Evolutionary conservation across 2,888 invertebrate species (phyloP).

Genomic region (Melanotus villosus): DNA sequence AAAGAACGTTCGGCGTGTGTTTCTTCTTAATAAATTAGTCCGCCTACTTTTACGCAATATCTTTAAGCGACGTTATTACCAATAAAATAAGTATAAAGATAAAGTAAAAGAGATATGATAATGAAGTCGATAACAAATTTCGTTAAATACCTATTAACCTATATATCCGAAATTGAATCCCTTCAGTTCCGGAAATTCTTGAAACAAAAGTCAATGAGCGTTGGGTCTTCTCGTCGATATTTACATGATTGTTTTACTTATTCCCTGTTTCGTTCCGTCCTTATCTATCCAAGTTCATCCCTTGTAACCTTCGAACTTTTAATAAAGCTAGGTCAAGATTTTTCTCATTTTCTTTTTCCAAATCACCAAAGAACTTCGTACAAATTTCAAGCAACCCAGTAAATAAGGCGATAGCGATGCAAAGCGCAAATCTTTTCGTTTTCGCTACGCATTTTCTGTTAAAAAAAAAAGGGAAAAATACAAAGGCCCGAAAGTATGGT

Average conservation of each 20-base stretch:
- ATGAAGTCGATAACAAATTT: too few relatives aligned
- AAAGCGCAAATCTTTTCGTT: slow-evolving; percentile 29
- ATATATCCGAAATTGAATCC: neutral
- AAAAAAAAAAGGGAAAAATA: slow-evolving; percentile 31
- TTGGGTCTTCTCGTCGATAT: neutral
- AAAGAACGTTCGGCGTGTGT: too few relatives aligned
- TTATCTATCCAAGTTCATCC: neutral
- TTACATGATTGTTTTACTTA: neutral
- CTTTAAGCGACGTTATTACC: too few relatives aligned
- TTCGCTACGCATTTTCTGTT: slow-evolving; percentile 20
- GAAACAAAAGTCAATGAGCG: too few relatives aligned
- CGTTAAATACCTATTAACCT: too few relatives aligned
- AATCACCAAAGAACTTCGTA: slow-evolving; percentile 4
- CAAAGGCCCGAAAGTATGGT: slow-evolving; percentile 26
- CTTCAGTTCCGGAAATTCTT: neutral
- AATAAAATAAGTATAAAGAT: too few relatives aligned
- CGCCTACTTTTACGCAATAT: too few relatives aligned
- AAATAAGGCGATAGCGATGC: slow-evolving; percentile 35
- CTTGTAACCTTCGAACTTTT: neutral
- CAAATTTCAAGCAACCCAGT: slow-evolving; percentile 10
- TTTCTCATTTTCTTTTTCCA: neutral
- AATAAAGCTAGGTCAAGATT: slow-evolving; percentile 11
- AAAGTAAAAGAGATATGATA: too few relatives aligned
- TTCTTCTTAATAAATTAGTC: too few relatives aligned
- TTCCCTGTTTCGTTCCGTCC: neutral